A percentile compares a stretch with the other conserved stretches of the same genome.
These are phyloP conservation scores for Podocnemis expansa DNA, from an alignment of 2,113 vertebrate species.

Conservation along the genomic window DNA sequence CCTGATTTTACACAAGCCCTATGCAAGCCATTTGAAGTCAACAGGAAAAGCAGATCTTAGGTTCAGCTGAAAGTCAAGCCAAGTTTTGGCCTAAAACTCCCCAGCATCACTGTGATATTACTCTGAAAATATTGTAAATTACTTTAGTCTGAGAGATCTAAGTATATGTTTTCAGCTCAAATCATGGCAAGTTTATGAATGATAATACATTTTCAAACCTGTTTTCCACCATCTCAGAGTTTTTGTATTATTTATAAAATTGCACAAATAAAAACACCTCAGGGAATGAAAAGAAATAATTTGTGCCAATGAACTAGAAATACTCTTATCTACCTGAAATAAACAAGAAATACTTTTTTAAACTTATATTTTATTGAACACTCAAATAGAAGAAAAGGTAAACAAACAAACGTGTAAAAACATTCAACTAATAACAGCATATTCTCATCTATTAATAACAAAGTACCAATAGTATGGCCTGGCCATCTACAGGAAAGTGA, in stretches of 20 bases:
- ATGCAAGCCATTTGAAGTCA: neutral
- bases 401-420: neutral
- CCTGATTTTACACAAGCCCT: neutral
- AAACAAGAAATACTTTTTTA: neutral
- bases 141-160: rapidly evolving
- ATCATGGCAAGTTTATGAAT: neutral
- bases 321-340: neutral
- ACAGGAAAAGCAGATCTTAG: neutral
- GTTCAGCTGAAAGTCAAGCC: neutral
- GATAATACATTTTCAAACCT: neutral
- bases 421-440: neutral
- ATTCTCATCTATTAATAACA: neutral
- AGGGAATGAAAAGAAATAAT: neutral
- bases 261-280: neutral
- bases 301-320: neutral
- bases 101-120: rapidly evolving
- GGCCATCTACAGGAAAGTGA: neutral
- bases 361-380: neutral
- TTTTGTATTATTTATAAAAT: neutral
- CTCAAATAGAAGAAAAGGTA: neutral
- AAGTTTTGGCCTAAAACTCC: neutral
- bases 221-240: neutral
- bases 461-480: neutral
- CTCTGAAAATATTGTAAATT: neutral
- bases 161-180: neutral